Evolutionary conservation across 2,113 vertebrate species (phyloP).

Genomic region (Rhynchomys soricoides): DNA sequence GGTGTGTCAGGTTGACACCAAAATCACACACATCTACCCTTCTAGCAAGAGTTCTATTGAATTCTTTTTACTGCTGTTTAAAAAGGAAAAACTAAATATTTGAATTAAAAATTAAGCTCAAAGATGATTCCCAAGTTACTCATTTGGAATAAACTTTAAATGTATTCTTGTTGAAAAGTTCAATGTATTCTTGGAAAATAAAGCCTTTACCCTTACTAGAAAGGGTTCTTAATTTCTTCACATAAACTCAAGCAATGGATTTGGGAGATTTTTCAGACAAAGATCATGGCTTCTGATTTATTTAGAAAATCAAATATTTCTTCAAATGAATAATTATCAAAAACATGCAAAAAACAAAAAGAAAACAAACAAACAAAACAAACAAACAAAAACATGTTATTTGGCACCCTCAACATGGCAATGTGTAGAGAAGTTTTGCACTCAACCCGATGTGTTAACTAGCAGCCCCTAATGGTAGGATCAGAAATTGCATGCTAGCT

Average conservation of each 20-base stretch:
- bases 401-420: background rate
- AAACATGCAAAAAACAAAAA: background rate
- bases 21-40: background rate
- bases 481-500: slow-evolving; percentile 63
- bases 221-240: slow-evolving; percentile 18
- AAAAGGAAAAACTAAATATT: slow-evolving; percentile 17
- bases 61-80: background rate
- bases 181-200: background rate
- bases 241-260: background rate
- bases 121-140: slow-evolving; percentile 10
- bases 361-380: too few relatives aligned
- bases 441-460: slow-evolving; percentile 1
- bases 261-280: slow-evolving; percentile 48
- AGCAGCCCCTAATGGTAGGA: slow-evolving; percentile 68
- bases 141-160: background rate
- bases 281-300: background rate
- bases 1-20: background rate
- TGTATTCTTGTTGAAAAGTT: slow-evolving; percentile 3
- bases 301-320: slow-evolving; percentile 33
- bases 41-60: background rate
- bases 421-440: background rate
- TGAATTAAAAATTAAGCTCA: slow-evolving; percentile 19
- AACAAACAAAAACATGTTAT: background rate
- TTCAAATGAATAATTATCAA: background rate
- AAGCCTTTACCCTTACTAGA: background rate